These are phyloP conservation scores for Syngnathus acus DNA, from an alignment of 2,797 vertebrate genomes.

Conservation along the genomic window DNA sequence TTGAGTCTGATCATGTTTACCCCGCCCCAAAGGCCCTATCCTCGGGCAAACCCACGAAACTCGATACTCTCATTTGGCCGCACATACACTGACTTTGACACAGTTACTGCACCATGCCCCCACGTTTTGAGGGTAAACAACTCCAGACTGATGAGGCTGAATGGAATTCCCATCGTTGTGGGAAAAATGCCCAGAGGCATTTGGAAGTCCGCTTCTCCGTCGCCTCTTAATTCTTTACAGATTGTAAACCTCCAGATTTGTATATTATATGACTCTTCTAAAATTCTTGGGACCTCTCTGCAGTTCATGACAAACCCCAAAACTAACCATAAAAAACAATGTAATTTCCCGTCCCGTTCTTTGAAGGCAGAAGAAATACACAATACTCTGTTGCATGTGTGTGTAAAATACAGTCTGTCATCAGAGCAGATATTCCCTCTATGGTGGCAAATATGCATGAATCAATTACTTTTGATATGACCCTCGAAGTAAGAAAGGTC, in stretches of 20 bases:
- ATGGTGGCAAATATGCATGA: not conserved
- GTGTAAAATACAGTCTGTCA: constrained; percentile 29
- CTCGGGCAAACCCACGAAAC: constrained; percentile 58
- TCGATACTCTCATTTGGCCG: constrained; percentile 71
- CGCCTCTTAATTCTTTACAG: constrained; percentile 63
- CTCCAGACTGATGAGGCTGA: constrained; percentile 67
- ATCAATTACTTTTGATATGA: not conserved
- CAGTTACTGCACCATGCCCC: constrained; percentile 47
- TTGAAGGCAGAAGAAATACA: constrained; percentile 7
- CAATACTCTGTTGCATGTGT: constrained; percentile 24
- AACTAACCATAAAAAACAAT: constrained; percentile 18
- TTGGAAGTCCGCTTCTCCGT: constrained; percentile 55
- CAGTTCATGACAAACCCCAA: constrained; percentile 20
- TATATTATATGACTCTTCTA: constrained; percentile 48
- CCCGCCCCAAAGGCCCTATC: constrained; percentile 12
- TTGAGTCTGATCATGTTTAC: constrained; percentile 67
- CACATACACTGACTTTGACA: constrained; percentile 58
- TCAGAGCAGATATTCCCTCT: not conserved
- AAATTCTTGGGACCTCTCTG: constrained; percentile 26
- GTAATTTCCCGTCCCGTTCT: constrained; percentile 22
- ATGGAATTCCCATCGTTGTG: constrained; percentile 53
- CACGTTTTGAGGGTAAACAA: constrained; percentile 72
- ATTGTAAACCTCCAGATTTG: constrained; percentile 60
- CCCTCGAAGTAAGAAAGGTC: too few species aligned
- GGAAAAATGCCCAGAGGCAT: constrained; percentile 69